Base-by-base conservation (phyloP, 2,797 vertebrate genomes). In the Onychomys leucogaster region DNA sequence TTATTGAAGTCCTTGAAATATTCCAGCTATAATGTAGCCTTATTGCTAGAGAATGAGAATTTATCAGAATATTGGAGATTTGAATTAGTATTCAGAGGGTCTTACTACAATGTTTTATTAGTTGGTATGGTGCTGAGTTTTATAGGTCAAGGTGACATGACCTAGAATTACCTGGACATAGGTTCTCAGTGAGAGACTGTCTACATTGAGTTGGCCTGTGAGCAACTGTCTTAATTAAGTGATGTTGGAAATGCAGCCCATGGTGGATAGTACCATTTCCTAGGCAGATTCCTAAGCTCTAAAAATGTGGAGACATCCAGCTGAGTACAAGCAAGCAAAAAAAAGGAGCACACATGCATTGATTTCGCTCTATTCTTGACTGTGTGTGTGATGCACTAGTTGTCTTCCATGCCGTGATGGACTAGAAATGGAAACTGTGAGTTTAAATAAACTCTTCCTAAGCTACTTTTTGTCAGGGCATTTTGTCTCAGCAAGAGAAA, bases 1-100 rank as follows among this genome's bases (percentile, higher is more conserved):
- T 76, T 37, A 88, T 57, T 88, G 9, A 3, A 71, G 25, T 49
- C 63, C n/a, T 77, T 87, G 23, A 80, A 94, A 82, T 73, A 61
- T 12, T 37, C 4, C 16, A 77, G 23, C 8, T 37, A 82, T n/a
- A 75, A 21, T 61, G 41, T 61, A 14, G 25, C 52, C 9, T 90
- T 32, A 17, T 41, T 67, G 37, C 23, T 73, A 80, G 83, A 85
- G 73, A 76, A 11, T 29, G 23, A 6, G 13, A 63, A 41, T 3
- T 82, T 84, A 93, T 41, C 55, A 69, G 52, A 41, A 71, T 7
- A 19, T 25, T 43, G 52, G 52, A 61, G 57, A 27, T 87, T 59
- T 9, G 5, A 52, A 83, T 86, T 43, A 52, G 46, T 34, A 37
- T 91, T 93, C 16, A 75, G 23, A 86, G 69, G 14, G 49, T 29